Conservation (phyloP, 2,888 invertebrate genomes). For the Shargacucullia verbasci region DNA sequence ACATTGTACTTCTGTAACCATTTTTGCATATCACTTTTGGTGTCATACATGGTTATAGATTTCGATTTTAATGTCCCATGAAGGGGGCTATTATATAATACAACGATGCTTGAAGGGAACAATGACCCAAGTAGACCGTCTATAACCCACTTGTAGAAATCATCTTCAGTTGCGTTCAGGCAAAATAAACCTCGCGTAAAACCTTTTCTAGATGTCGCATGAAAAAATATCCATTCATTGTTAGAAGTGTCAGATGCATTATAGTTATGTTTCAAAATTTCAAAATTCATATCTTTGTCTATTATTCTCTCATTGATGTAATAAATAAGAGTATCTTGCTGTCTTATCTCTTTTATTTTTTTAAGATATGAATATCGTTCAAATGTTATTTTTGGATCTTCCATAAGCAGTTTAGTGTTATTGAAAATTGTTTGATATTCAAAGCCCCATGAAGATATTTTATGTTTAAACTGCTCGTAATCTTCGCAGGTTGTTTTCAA, state of each 20-base stretch:
- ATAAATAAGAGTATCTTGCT: constrained; percentile 51
- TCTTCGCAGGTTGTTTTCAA: neutral
- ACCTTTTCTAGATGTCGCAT: constrained; percentile 61
- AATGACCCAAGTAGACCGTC: constrained; percentile 62
- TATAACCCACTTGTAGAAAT: constrained; percentile 71
- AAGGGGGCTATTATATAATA: constrained; percentile 65
- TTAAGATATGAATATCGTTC: constrained; percentile 66
- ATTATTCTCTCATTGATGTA: constrained; percentile 70
- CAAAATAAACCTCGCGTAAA: constrained; percentile 63
- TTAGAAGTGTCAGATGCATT: constrained; percentile 10
- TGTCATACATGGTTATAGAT: constrained; percentile 63
- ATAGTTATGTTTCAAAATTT: constrained; percentile 38
- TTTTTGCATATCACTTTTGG: constrained; percentile 67
- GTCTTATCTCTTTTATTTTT: constrained; percentile 62
- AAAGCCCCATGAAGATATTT: constrained; percentile 60
- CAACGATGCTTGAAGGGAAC: constrained; percentile 59
- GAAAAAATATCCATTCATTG: constrained; percentile 56
- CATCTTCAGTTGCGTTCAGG: constrained; percentile 53
- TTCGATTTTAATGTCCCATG: constrained; percentile 52
- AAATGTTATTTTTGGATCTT: constrained; percentile 69
- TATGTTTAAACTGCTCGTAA: constrained; percentile 29
- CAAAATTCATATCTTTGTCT: constrained; percentile 44
- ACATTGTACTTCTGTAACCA: constrained; percentile 67
- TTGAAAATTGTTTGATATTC: constrained; percentile 50
- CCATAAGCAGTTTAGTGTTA: constrained; percentile 60